A percentile compares a stretch with the other conserved stretches of the same genome.
Conservation (phyloP, 2,797 vertebrate genomes). For the Pseudomugil tenellus region DNA sequence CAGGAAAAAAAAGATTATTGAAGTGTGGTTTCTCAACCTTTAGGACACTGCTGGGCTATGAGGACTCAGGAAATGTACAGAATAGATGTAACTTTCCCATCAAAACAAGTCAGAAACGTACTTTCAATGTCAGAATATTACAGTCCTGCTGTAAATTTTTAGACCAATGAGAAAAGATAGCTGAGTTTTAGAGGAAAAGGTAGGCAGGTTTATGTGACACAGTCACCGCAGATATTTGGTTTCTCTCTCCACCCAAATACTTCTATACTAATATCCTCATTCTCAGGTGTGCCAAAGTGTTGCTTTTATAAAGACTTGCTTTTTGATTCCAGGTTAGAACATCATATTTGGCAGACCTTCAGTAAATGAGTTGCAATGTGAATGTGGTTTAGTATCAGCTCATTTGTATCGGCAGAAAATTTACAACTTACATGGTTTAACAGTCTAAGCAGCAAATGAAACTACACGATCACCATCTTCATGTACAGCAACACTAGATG, state of each 20-base stretch:
- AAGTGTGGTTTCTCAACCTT: background rate
- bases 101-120: background rate
- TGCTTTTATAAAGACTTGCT: background rate
- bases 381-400: background rate
- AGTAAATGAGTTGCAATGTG: background rate
- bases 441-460: background rate
- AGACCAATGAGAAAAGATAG: background rate
- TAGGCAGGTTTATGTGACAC: background rate
- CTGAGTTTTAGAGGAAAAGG: background rate
- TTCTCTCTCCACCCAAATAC: background rate
- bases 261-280: background rate
- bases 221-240: background rate
- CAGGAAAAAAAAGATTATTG: background rate
- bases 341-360: background rate
- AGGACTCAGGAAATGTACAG: background rate
- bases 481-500: slow-evolving; percentile 17
- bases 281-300: background rate
- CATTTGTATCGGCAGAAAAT: background rate
- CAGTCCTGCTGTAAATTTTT: background rate
- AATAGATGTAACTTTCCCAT: background rate
- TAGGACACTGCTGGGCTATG: background rate
- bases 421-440: background rate
- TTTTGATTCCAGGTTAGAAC: background rate
- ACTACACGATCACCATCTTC: background rate
- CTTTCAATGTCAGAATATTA: background rate